Base-by-base conservation (phyloP, 2,797 vertebrate species). In the Argya squamiceps region DNA sequence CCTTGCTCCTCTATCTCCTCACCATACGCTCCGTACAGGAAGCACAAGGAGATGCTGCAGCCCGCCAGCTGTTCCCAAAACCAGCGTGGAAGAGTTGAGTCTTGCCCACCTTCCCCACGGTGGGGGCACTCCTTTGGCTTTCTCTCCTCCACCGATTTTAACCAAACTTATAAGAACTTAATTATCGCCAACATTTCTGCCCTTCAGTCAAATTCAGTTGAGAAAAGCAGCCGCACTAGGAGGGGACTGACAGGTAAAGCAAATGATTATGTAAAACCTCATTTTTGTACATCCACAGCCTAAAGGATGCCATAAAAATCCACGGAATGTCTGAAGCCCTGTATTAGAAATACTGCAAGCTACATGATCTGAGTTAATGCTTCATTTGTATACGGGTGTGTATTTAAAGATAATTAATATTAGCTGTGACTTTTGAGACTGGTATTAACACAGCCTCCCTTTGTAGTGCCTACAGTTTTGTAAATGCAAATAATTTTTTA, bases 371-470 rank as follows among this genome's bases (percentile, higher is more conserved):
- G 34, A 96, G 77, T 73, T 73, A 91, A 36, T 68, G 74, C 26
- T 90, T 91, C 89, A 70, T 94, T 90, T 93, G 84, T 96, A 58
- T 76, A 93, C 0, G 6, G 70, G 44, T 96, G 67, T 82, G 64
- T 94, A 88, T 93, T 96, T 95, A 97, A 96, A 94, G 94, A 93
- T 94, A 95, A 96, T 93, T 96, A 84, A 93, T 92, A 96, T 84
- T 96, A 96, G 74, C 85, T 90, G 77, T 92, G 95, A 93, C 85
- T 96, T 93, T 95, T 95, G 92, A 96, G 93, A 56, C 91, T 92
- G 63, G 37, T 90, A 95, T 95, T 92, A 92, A 84, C 85, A 91
- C 79, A 92, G 80, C 24, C 70, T 94, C 74, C 53, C 85, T 95
- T 90, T 95, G 80, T 88, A 95, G 93, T 92, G 80, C 63, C 94